Evolutionary conservation across 53 echinoderm and acorn worm species (phyloP), one percentile per base, ranked within the genome.

Genomic region (Hippasteria phrygiana): DNA sequence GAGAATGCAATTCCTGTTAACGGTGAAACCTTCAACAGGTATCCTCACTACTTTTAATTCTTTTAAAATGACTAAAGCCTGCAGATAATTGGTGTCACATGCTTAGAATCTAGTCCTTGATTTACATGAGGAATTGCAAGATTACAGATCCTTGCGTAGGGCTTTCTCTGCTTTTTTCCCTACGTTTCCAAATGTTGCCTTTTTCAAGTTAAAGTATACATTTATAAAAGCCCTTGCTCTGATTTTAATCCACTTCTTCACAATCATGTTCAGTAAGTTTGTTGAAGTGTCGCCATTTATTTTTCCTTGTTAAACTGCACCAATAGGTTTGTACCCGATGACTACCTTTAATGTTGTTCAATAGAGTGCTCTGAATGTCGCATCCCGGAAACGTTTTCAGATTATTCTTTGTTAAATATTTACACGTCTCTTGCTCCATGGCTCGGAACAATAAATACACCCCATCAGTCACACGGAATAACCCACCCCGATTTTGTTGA

Each of bases 151-250:
- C 40, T 71, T 71, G 20, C 71, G 71, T 5, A 71, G 71, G 5
- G 71, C 71, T 39, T 71, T 71, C n/a, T 71, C 71, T 71, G 39
- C 71, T 20, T 71, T 71, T 20, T 71, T 71, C 3, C 16, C 13
- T 1, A 40, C 40, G 18, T 40, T 39, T 26, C n/a, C 40, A 39
- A 13, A 18, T 12, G 71, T 39, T 71, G 38, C 41, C 20, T 71
- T 71, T 18, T 71, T 71, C 38, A 71, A 17, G 20, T 71, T 71
- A 17, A 71, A 17, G 16, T 71, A 71, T 5, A 71, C 71, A 71
- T 71, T 71, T 39, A 71, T 71, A n/a, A 71, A 71, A 26, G 71
- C 71, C 16, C 39, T 71, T 38, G 71, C 20, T 71, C 64, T 27
- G 5, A 71, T 71, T 71, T 71, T 71, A 20, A 71, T 71, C 71